Evolutionary conservation across 2,888 invertebrate species (phyloP).

Genomic region (Ametastegia equiseti): DNA sequence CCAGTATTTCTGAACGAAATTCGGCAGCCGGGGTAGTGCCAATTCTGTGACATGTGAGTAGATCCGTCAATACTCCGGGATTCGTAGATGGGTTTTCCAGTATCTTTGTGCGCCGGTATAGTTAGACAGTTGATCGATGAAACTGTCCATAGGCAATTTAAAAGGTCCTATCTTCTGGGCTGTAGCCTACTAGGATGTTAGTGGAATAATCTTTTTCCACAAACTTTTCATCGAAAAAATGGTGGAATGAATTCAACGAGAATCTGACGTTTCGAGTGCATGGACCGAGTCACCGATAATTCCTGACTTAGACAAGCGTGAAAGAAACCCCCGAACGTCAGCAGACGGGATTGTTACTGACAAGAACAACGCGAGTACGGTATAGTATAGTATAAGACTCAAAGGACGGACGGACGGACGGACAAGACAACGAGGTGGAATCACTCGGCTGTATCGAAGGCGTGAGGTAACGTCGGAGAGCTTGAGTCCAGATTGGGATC

Average conservation of each 20-base stretch:
- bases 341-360: constrained; percentile 19
- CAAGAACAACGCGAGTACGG: background rate
- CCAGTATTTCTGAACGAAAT: too few species aligned
- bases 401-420: background rate
- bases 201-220: too few species aligned
- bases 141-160: too few species aligned
- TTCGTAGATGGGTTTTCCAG: too few species aligned
- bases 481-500: constrained; percentile 9
- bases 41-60: too few species aligned
- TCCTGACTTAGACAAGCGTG: constrained; percentile 20
- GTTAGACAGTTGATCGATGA: too few species aligned
- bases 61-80: too few species aligned
- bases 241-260: background rate
- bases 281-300: constrained; percentile 24
- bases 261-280: constrained; percentile 8
- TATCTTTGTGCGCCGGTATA: too few species aligned
- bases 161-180: too few species aligned
- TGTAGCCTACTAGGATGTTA: too few species aligned
- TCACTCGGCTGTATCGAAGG: constrained; percentile 37
- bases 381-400: background rate
- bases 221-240: too few species aligned
- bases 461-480: background rate
- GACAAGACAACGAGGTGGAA: background rate
- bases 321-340: constrained; percentile 26
- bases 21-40: too few species aligned